Base-by-base conservation (phyloP, 2,113 vertebrate genomes). In the Ammodytes marinus region DNA sequence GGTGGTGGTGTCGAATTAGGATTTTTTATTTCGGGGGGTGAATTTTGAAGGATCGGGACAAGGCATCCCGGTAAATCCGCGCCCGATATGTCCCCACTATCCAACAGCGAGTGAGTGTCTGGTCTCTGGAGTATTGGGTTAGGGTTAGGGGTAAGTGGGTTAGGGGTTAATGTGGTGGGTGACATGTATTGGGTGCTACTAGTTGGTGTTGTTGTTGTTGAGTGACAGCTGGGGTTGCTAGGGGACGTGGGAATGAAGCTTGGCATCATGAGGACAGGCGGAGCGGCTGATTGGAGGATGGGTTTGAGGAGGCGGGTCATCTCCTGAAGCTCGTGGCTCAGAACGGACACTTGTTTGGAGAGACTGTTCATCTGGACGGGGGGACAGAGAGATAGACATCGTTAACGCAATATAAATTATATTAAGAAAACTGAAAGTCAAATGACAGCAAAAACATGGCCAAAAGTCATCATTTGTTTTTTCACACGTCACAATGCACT, bases 311-410 rank as follows among this genome's bases (percentile, higher is more conserved):
- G 94, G 19, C 91, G 91, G 7, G 94, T 92, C 94, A 96, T 95
- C 74, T 96, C 94, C 91, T 95, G 95, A 45, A 96, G 90, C 84
- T 96, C 96, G 71, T 93, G 92, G 79, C 95, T 96, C 82, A 96
- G 94, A 59, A 89, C 89, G 63, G 93, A 94, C 14, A 96, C 96
- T 82, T 96, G 95, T 76, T 94, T 93, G 4, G 95, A 95, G 60
- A 96, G 93, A 71, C 75, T 74, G 74, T 86, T 95, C 95, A 96
- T 96, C 96, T 96, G 89, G 5, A n/a, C 6, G 37, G 37, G n/a
- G 55, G 59, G 1, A 53, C 39, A 69, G 4, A 67, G 2, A 15
- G 0, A 6, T 1, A 58, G 7, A 45, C 12, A 46, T 11, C 27
- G 27, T 27, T 27, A 27, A 53, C 47, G 52, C 35, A 71, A n/a